Conservation (phyloP, 2,113 vertebrate genomes). For the Ibidorhyncha struthersii region DNA sequence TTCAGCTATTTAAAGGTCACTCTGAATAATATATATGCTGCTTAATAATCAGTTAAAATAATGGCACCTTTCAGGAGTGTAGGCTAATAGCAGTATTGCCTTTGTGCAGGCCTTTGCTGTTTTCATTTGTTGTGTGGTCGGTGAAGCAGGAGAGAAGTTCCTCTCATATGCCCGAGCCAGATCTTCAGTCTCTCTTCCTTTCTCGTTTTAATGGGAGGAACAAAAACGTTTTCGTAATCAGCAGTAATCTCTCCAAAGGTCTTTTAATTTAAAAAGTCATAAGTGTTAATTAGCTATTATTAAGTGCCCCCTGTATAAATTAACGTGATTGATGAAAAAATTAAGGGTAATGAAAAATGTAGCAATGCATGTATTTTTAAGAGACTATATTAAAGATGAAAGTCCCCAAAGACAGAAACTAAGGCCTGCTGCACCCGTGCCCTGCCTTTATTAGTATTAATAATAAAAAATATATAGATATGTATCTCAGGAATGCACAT, state of each 20-base stretch:
- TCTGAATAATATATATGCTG: conserved; percentile 46
- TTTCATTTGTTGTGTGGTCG: not conserved
- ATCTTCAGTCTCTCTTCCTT: conserved; percentile 49
- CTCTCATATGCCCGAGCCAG: not conserved
- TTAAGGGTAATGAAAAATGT: conserved; percentile 84
- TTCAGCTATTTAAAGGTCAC: conserved; percentile 56
- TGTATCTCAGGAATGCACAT: not conserved
- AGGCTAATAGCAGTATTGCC: not conserved
- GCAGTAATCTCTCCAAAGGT: conserved; percentile 81
- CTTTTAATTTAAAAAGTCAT: conserved; percentile 85
- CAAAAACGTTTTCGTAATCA: conserved; percentile 75
- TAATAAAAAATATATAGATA: conserved; percentile 31
- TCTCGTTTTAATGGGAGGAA: conserved; percentile 66
- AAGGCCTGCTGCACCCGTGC: conserved; percentile 61
- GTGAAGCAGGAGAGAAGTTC: not conserved
- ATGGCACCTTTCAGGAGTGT: conserved; percentile 25
- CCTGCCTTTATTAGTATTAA: conserved; percentile 70
- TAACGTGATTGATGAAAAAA: conserved; percentile 84
- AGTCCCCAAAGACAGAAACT: conserved; percentile 74
- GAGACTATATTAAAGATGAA: conserved; percentile 77
- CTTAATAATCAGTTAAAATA: conserved; percentile 57
- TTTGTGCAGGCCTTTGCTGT: not conserved
- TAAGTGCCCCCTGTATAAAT: conserved; percentile 83
- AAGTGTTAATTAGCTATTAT: conserved; percentile 86
- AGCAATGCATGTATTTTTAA: conserved; percentile 81